Percentiles rank a stretch among this genome's conserved stretches.
Evolutionary conservation across 2,797 vertebrate species (phyloP).

Genomic region (Eremophila alpestris): DNA sequence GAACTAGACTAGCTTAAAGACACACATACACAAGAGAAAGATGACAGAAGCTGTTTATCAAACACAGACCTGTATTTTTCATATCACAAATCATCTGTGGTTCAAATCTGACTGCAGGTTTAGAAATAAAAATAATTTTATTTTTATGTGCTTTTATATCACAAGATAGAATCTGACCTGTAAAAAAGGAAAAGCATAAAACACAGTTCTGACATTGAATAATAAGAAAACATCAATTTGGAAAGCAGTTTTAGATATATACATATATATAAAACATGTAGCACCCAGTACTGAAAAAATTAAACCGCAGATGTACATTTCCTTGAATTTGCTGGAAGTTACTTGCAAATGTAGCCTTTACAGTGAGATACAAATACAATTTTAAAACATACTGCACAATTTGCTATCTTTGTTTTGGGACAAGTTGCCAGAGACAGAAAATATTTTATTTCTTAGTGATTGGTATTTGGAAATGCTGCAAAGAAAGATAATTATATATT

Average conservation of each 20-base stretch:
- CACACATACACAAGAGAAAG: neutral
- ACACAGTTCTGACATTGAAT: neutral
- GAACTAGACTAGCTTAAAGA: neutral
- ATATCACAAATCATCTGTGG: neutral
- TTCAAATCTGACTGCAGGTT: neutral
- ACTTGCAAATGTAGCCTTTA: neutral
- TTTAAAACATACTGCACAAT: neutral
- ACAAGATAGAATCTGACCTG: neutral
- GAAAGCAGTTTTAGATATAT: fast-evolving
- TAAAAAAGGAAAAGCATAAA: neutral
- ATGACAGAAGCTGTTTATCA: neutral
- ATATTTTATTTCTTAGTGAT: neutral
- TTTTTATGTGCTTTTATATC: neutral
- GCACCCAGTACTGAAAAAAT: neutral
- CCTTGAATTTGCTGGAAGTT: neutral
- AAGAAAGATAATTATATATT: neutral
- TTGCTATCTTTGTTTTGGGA: neutral
- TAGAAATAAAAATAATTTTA: neutral
- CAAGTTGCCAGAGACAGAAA: neutral
- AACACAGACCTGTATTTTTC: neutral
- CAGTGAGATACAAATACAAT: neutral
- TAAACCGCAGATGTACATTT: neutral
- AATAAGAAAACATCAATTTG: neutral
- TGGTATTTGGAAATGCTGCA: neutral
- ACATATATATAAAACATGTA: no score